phyloP scores from a whole-genome alignment of 2,888 invertebrate genomes.

The Leptarthrus brevirostris region DNA sequence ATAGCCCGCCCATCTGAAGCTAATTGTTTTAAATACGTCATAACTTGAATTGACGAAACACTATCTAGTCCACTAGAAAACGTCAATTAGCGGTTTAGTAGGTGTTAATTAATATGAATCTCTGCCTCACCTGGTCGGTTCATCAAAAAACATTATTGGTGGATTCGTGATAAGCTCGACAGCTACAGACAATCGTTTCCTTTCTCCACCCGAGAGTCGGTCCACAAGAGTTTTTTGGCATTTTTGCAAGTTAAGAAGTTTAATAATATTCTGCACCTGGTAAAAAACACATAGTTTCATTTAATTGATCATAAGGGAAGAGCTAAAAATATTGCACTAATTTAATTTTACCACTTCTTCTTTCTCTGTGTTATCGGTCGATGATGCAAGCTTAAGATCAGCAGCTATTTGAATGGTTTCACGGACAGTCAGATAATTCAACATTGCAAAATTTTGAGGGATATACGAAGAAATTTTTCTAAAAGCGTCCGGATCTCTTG shows the following conservation, averaged over 20 bases:
- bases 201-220: constrained; percentile 87
- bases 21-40: constrained; percentile 80
- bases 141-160: constrained; percentile 93
- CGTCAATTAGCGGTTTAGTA: neutral
- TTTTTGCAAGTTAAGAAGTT: constrained; percentile 77
- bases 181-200: constrained; percentile 89
- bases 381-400: constrained; percentile 81
- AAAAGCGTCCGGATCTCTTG: constrained; percentile 74
- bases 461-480: constrained; percentile 78
- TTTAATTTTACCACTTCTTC: constrained; percentile 71
- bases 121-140: constrained; percentile 85
- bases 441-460: constrained; percentile 85
- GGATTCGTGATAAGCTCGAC: constrained; percentile 91
- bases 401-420: constrained; percentile 88
- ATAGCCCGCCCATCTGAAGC: constrained; percentile 86
- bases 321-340: neutral
- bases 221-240: constrained; percentile 75
- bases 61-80: constrained; percentile 78
- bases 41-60: constrained; percentile 83
- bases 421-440: constrained; percentile 82
- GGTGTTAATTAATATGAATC: neutral
- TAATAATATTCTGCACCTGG: constrained; percentile 71
- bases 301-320: neutral
- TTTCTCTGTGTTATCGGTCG: constrained; percentile 73
- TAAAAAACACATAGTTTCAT: no score